These are phyloP conservation scores for Lepidocyrtinus sp. DNA, from an alignment of 2,888 invertebrate species.

Conservation along the genomic window DNA sequence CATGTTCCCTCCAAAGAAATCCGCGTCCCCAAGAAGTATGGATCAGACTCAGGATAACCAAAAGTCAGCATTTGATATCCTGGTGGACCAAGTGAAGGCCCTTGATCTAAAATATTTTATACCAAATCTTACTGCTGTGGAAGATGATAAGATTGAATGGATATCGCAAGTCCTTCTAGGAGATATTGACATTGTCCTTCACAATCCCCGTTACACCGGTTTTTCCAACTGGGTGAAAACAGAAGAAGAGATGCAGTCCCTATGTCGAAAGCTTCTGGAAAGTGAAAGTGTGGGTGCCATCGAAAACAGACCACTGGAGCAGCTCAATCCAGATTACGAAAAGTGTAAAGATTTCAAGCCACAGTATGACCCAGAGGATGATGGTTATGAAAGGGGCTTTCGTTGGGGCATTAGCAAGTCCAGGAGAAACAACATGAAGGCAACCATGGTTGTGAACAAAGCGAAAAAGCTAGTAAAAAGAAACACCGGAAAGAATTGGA, in stretches of 20 bases:
- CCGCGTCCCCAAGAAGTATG: too few relatives aligned
- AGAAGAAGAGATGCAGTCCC: conserved; percentile 30
- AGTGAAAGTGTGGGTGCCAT: conserved; percentile 50
- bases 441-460: too few relatives aligned
- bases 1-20: conserved; percentile 61
- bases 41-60: too few relatives aligned
- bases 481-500: too few relatives aligned
- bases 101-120: not conserved
- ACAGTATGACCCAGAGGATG: conserved; percentile 57
- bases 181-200: conserved; percentile 56
- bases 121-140: not conserved
- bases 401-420: too few relatives aligned
- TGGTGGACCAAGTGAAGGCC: not conserved
- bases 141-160: too few relatives aligned
- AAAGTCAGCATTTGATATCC: not conserved
- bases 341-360: conserved; percentile 56
- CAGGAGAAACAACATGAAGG: conserved; percentile 25
- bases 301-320: conserved; percentile 57
- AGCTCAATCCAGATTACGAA: conserved; percentile 57
- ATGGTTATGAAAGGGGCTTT: conserved; percentile 63
- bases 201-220: conserved; percentile 58
- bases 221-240: conserved; percentile 37
- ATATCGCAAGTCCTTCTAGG: conserved; percentile 25
- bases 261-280: conserved; percentile 48
- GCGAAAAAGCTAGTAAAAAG: not conserved